A percentile compares a stretch with the other conserved stretches of the same genome.
Evolutionary conservation across 2,113 vertebrate genomes (phyloP).

Genomic region (Mobula hypostoma): DNA sequence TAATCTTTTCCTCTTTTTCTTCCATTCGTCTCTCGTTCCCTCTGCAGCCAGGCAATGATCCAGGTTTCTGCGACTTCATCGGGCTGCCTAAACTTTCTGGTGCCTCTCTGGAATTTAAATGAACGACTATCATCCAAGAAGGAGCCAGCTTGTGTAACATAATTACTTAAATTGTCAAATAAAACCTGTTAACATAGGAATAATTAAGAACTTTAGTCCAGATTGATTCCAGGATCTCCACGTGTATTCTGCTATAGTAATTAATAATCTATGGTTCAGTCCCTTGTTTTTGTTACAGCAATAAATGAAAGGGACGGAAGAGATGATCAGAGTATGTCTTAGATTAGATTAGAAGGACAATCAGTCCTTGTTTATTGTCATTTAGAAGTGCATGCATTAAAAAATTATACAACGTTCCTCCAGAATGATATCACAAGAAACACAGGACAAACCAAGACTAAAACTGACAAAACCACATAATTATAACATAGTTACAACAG

Average conservation of each 20-base stretch:
- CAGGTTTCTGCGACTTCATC: neutral
- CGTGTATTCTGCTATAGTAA: neutral
- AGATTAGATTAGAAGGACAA: too few species aligned
- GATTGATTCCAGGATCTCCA: neutral
- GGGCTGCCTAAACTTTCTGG: neutral
- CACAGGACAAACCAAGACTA: too few species aligned
- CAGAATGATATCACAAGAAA: too few species aligned
- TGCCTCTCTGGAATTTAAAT: neutral
- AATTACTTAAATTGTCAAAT: neutral
- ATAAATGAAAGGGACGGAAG: neutral
- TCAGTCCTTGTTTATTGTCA: too few species aligned
- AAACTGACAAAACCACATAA: too few species aligned
- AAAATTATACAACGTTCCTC: too few species aligned
- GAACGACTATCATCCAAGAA: neutral
- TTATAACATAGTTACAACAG: too few species aligned
- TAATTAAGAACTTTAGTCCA: neutral
- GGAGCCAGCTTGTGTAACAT: neutral
- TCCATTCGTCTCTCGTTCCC: neutral
- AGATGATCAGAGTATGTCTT: neutral
- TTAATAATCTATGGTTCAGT: neutral
- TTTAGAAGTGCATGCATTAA: too few species aligned
- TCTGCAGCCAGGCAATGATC: neutral
- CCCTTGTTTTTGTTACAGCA: neutral
- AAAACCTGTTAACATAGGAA: neutral
- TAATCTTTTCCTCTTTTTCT: neutral